Percentiles rank a stretch among this genome's conserved stretches.
Evolutionary conservation across 2,797 vertebrate genomes (phyloP).

Genomic region (Scyliorhinus canicula): DNA sequence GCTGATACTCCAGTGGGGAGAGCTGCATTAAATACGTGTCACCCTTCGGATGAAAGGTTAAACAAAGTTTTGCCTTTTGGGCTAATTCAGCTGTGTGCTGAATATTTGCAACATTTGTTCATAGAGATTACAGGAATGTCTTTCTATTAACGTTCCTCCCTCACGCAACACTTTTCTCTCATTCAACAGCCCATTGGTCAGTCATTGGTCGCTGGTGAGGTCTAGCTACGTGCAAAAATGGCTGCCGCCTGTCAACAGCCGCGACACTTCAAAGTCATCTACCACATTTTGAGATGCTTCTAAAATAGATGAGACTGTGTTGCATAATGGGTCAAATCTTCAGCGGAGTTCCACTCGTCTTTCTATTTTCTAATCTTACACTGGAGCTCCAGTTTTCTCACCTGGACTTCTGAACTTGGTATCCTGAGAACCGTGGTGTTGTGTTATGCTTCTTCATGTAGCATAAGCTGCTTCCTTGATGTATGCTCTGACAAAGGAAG

Average conservation of each 20-base stretch:
- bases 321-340: neutral
- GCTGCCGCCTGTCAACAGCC: neutral
- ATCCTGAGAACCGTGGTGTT: no score
- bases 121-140: neutral
- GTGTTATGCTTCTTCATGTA: no score
- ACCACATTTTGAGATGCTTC: neutral
- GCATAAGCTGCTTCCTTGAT: no score
- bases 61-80: neutral
- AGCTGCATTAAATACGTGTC: neutral
- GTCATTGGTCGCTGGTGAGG: neutral
- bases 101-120: neutral
- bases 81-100: neutral
- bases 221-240: neutral
- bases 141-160: neutral
- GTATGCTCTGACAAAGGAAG: no score
- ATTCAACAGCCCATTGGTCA: neutral
- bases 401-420: no score
- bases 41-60: neutral
- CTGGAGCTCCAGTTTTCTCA: no score
- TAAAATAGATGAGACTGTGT: neutral
- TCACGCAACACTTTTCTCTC: neutral
- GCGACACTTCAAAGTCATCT: neutral
- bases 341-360: no score
- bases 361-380: no score
- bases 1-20: neutral